Base-by-base conservation (phyloP, 30 jellyfish, hydroid and myxozoan species). In the Aurelia aurita complex sp. Pacific region DNA sequence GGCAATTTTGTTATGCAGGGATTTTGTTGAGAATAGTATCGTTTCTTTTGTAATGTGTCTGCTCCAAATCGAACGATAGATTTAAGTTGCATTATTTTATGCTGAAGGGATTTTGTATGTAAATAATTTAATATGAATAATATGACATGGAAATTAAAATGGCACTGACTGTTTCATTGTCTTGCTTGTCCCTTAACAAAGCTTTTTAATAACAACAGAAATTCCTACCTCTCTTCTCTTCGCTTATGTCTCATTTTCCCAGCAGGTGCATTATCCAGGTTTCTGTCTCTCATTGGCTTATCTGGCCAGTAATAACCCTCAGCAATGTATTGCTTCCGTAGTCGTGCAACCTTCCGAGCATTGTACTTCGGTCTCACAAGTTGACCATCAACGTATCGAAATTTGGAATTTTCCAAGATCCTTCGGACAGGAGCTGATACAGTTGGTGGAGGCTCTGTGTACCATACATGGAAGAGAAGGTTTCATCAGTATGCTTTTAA, bases 261-360 rank as follows among this genome's bases (percentile, higher is more conserved):
- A 34, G 85, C 75, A 53, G 98, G 97, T 63, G 91, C 69, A 17
- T 40, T n/a, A 40, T 92, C 97, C 73, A 85, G 61, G 89, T 84
- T 85, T 67, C 97, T 64, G 66, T 92, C 97, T 54, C 98, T 76
- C 96, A 88, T 86, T 16, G 98, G 98, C 9, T 67, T 64, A 33
- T 79, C 92, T 4, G 98, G 98, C 90, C 95, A 92, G 73, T 92
- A 92, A 74, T 92, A 91, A 0, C 98, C 97, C 23, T 83, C 92
- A 18, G 85, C 79, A 29, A 92, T 92, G 64, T 88, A 77, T 62
- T 88, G 80, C 64, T 82, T 81, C 51, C 97, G 84, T 18, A 84
- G 79, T 52, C 34, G 77, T 9, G 96, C 97, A 38, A 92, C 77
- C 51, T 65, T 51, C 67, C 94, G 74, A n/a, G 87, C 92, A 40